A percentile compares a stretch with the other conserved stretches of the same genome.
These are phyloP conservation scores for Cyanoderma ruficeps DNA, from an alignment of 2,113 vertebrate species.

Conservation along the genomic window DNA sequence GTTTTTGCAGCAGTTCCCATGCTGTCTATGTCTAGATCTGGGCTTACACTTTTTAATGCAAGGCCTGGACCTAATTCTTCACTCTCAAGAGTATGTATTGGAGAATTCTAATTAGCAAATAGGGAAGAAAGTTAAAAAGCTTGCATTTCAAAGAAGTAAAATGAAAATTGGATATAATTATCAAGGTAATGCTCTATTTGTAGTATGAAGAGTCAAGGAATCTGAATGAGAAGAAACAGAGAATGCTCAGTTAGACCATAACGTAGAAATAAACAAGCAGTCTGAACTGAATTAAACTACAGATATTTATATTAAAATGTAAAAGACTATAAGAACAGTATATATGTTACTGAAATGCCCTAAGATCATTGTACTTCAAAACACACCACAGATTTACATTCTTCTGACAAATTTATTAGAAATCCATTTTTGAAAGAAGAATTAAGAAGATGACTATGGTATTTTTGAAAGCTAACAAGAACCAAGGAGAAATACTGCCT, in stretches of 20 bases:
- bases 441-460: neutral
- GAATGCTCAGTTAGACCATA: neutral
- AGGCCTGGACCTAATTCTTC: neutral
- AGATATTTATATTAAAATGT: conserved; percentile 13
- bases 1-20: neutral
- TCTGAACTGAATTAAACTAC: neutral
- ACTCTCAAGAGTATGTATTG: neutral
- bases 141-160: neutral
- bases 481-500: neutral
- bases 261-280: neutral
- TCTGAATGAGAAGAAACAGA: conserved; percentile 1
- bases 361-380: neutral
- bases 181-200: neutral
- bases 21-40: neutral
- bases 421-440: neutral
- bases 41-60: neutral
- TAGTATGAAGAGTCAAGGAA: neutral
- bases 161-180: neutral
- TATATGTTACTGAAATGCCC: neutral
- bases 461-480: conserved; percentile 26
- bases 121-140: neutral
- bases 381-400: neutral
- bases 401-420: neutral
- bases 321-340: neutral
- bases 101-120: neutral